Evolutionary conservation across 1,140 invertebrate species (phyloP), one percentile per base, ranked within the genome.

Genomic region (Hetaerina americana): DNA sequence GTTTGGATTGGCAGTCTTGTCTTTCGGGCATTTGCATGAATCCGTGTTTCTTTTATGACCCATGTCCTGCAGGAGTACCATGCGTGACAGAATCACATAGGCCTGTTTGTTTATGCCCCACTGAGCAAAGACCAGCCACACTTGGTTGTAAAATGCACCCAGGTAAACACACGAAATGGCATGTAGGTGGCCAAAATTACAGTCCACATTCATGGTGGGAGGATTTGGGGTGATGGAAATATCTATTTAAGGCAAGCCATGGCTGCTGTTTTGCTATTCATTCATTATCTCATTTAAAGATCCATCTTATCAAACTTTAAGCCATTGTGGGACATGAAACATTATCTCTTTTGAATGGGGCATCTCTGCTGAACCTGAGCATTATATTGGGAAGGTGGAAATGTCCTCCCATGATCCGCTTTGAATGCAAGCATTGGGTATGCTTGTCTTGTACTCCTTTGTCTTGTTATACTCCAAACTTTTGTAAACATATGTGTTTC

Each of bases 141-240:
- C 70, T 79, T 78, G 78, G 80, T 81, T 86, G 85, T 84, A 83
- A 80, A 79, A 77, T 81, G 78, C 79, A 82, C 79, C 81, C 85
- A 86, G 85, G 85, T 86, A 86, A 86, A 79, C 72, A 79, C 70
- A 78, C 75, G 40, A 75, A 57, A 66, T 3, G 15, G 22, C 40
- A 57, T 10, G 40, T 57, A n/a, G 40, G 40, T 57, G 40, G 40
- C 40, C 2, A 57, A 57, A n/a, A 57, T 5, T 57, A 57, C 40
- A 12, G 22, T 57, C 40, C 40, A 57, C 22, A n/a, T 57, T 57
- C 40, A 57, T 57, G 40, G 40, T 57, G 40, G 40, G 40, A 57
- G 40, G 15, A n/a, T 18, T 5, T 57, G 40, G 40, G 40, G 40
- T 57, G 40, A 57, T 57, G 40, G 40, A 15, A 57, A 57, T 18